phyloP scores from a whole-genome alignment of 2,113 vertebrate genomes.

The Anoura caudifer region DNA sequence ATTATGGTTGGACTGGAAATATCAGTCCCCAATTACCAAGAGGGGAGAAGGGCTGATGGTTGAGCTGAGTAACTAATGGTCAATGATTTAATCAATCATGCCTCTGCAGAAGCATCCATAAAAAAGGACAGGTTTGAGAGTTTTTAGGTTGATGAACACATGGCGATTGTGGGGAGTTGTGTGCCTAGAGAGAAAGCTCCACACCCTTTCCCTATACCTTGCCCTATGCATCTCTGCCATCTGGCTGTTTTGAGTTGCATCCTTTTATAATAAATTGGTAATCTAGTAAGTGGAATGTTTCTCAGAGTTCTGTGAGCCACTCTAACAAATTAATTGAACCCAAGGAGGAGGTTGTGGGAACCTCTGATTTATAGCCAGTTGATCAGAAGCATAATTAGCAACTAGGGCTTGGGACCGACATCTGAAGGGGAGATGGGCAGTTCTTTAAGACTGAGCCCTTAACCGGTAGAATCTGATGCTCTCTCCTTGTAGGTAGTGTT shows the following conservation, averaged over 20 bases:
- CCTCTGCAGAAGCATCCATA: not conserved
- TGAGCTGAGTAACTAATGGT: not conserved
- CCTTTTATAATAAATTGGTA: not conserved
- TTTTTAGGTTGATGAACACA: not conserved
- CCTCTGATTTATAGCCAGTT: not conserved
- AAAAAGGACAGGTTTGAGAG: not conserved
- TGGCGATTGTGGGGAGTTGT: not conserved
- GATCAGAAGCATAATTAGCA: not conserved
- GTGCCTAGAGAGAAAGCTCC: not conserved
- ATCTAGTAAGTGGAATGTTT: not conserved
- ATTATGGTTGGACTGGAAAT: not conserved
- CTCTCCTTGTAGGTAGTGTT: not conserved
- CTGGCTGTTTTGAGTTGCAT: not conserved
- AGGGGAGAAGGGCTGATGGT: not conserved
- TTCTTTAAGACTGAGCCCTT: not conserved
- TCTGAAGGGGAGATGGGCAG: not conserved
- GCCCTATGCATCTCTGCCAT: not conserved
- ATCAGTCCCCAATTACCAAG: not conserved
- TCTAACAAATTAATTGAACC: not conserved
- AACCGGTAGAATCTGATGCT: not conserved
- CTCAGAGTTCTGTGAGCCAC: not conserved
- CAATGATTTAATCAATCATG: not conserved
- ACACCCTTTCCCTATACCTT: not conserved
- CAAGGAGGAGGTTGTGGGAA: not conserved
- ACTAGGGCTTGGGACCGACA: not conserved